Base-by-base conservation (phyloP, 2,797 vertebrate species). In the Phalanger gymnotis region DNA sequence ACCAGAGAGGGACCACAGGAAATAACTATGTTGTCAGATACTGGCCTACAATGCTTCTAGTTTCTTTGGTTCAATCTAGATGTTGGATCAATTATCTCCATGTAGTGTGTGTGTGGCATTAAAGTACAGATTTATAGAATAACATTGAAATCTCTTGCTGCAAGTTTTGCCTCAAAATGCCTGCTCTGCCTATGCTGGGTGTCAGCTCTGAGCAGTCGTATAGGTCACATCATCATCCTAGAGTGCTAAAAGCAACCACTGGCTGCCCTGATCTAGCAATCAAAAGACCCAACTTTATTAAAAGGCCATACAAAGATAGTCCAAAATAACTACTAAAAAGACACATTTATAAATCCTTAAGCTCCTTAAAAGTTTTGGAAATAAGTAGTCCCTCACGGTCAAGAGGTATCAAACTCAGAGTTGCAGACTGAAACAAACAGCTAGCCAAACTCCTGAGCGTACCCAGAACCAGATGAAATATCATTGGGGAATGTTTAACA, bases 81-180 rank as follows among this genome's bases (percentile, higher is more conserved):
- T 92, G 56, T 58, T 95, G 57, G 34, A 92, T 90, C 90, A 73
- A 95, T 94, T 95, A 56, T 93, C n/a, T 91, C 61, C 55, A 56
- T 95, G 47, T 81, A 73, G 31, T 66, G 14, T 66, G 61, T 73
- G 57, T 58, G 57, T 58, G n/a, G 2, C n/a, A 40, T 27, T 47
- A 47, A 61, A 27, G 4, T 47, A 51, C 25, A 51, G 22, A 81
- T 47, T 51, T 87, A 47, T 47, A 47, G 73, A 87, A 87, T 87
- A 51, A 11, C 40, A 51, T 51, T 87, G 66, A 25, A 81, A 81
- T 81, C 25, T 87, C 22, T 87, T 51, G 73, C 28, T 47, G 9
- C 7, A 47, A 27, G 40, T 87, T 87, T 27, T 87, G 25, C 40
- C 22, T 0, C 27, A 87, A 87, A 22, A 2, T 27, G 9, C 22